Evolutionary conservation across 2,113 vertebrate species (phyloP), one percentile per base, ranked within the genome.

Genomic region (Leucoraja erinaceus): DNA sequence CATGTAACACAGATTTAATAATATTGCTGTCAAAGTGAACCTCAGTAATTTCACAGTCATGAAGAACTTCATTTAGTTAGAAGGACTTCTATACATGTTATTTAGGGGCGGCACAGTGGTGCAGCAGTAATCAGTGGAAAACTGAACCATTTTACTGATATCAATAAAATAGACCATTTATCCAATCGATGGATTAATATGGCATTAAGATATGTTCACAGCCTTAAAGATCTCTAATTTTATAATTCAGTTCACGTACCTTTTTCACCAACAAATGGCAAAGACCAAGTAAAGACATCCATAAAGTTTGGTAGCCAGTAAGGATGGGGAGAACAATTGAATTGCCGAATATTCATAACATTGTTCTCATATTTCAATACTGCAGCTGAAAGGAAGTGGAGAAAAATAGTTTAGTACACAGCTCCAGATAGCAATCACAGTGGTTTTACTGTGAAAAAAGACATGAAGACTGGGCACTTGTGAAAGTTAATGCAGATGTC

Each of bases 251-350:
- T 5, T 28, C 18, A 93, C 86, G 5, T 94, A 97, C 97, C 96
- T 95, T 97, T 97, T 93, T 97, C 97, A 90, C 97, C 97, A 10
- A 97, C 97, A 84, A 97, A 97, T 0, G 97, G 97, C 93, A 97
- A 96, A n/a, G 97, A 97, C 97, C 97, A 97, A 94, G 97, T 97
- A 94, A 97, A 97, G 90, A 97, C 97, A n/a, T 97, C 97, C 97
- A 97, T 97, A 95, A 97, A 97, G 95, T 97, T 97, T 70, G 97
- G 97, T 93, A 97, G 96, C 97, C 97, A 97, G 95, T 97, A 97
- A 54, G 97, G 97, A 93, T 97, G 97, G 1, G 97, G 97, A 61
- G 97, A 97, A 95, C 96, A 97, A 95, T 97, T 97, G 94, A 97
- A 97, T 95, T 97, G 97, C 18, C 97, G 95, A 94, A 97, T 97